These are phyloP conservation scores for Bedellia somnulentella DNA, from an alignment of 2,888 invertebrate genomes.

Conservation along the genomic window DNA sequence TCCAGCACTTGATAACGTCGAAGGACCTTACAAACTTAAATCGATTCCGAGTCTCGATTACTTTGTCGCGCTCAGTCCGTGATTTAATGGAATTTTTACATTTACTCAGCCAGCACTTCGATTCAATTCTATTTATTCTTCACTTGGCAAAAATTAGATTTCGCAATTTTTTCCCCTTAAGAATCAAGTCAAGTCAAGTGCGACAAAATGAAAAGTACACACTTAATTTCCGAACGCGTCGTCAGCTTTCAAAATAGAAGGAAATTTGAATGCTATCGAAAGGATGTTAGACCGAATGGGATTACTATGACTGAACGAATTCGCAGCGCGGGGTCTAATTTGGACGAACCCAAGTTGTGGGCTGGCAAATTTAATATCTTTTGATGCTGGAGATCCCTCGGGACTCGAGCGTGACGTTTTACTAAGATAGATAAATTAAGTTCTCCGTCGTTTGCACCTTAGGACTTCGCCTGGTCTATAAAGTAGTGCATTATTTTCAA, in stretches of 20 bases:
- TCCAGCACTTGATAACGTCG: slow-evolving; percentile 17
- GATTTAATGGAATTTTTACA: slow-evolving; percentile 32
- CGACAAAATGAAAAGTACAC: slow-evolving; percentile 37
- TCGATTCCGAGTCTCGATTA: slow-evolving; percentile 29
- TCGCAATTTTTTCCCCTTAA: slow-evolving; percentile 2
- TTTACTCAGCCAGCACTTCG: slow-evolving; percentile 18
- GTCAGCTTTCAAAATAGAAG: slow-evolving; percentile 10
- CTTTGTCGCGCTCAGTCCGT: slow-evolving; percentile 18
- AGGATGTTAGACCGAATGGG: slow-evolving; percentile 42
- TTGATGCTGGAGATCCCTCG: too few species aligned
- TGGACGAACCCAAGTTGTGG: too few species aligned
- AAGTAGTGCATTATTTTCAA: too few species aligned
- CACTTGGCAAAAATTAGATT: slow-evolving; percentile 15
- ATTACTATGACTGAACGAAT: too few species aligned
- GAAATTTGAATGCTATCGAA: slow-evolving; percentile 33
- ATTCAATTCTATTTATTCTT: slow-evolving; percentile 12
- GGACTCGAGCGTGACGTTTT: too few species aligned
- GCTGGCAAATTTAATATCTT: too few species aligned
- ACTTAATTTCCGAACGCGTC: slow-evolving; percentile 33
- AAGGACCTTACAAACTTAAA: slow-evolving; percentile 23
- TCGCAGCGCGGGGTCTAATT: too few species aligned
- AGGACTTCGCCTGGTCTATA: too few species aligned
- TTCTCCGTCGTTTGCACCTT: too few species aligned
- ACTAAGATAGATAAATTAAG: too few species aligned
- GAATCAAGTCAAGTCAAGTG: slow-evolving; percentile 17